Evolutionary conservation across 2,113 vertebrate genomes (phyloP).

Genomic region (Pterocles gutturalis): DNA sequence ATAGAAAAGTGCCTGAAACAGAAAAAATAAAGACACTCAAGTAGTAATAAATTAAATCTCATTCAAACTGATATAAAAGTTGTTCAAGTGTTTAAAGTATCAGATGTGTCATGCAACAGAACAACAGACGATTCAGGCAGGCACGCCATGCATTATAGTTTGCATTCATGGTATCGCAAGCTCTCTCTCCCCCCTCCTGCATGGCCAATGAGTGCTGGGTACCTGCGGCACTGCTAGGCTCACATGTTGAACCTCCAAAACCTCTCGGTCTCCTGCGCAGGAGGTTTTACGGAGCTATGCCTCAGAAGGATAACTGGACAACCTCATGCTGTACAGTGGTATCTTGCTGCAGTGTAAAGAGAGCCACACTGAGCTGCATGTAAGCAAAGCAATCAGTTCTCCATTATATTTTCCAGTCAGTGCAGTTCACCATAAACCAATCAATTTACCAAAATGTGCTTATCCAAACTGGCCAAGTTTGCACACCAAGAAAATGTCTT

Average conservation of each 20-base stretch:
- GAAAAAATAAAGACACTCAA: constrained; percentile 71
- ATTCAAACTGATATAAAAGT: constrained; percentile 88
- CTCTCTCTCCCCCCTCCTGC: constrained; percentile 34
- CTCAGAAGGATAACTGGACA: background rate
- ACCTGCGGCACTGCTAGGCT: constrained; percentile 30
- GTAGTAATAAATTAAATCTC: constrained; percentile 91
- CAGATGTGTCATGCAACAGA: constrained; percentile 91
- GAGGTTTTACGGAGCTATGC: constrained; percentile 14
- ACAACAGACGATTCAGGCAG: constrained; percentile 81
- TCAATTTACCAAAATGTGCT: constrained; percentile 62
- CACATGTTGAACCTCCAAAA: background rate
- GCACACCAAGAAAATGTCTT: constrained; percentile 79
- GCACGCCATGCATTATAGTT: constrained; percentile 81
- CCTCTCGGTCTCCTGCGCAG: constrained; percentile 3
- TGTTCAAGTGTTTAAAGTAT: constrained; percentile 89
- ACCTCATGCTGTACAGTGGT: constrained; percentile 41
- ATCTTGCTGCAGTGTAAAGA: constrained; percentile 22
- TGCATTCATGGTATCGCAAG: constrained; percentile 71
- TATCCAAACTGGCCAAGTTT: constrained; percentile 77
- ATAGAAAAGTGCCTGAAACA: constrained; percentile 81
- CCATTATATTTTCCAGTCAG: constrained; percentile 65
- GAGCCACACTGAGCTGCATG: constrained; percentile 55
- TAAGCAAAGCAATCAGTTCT: constrained; percentile 78
- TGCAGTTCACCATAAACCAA: constrained; percentile 23
- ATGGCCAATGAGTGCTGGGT: constrained; percentile 52